Evolutionary conservation across 2,888 invertebrate species (phyloP), one percentile per base, ranked within the genome.

Genomic region (Troides aeacus): DNA sequence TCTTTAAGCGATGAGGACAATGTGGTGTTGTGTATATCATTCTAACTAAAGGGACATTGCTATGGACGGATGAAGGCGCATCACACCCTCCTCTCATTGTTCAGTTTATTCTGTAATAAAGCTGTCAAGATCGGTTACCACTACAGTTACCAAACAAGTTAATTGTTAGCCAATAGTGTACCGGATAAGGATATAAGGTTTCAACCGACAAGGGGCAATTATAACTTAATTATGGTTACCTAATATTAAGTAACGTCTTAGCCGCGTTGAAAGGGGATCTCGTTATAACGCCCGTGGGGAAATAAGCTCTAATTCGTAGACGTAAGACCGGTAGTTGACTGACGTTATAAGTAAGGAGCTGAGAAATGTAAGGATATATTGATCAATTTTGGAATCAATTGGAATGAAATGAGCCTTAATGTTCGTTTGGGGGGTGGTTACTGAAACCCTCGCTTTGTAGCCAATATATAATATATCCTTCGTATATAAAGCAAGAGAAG

Each of bases 201-300:
- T 23, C 21, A 21, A 21, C 24, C 24, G n/a, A 60, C n/a, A 53
- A 36, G 36, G 53, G 36, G 50, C 53, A 66, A 36, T 50, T 50
- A 61, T 66, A 66, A 36, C 36, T 53, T 39, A 61, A 61, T 66
- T 61, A 39, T 66, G 15, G 63, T 64, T 66, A 61, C 53, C 23
- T 53, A 39, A 61, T 60, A 66, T 30, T 36, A 21, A 8, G 24
- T 66, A 30, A 24, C 24, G 53, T 64, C 46, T 42, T 58, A 64
- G 46, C 5, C 12, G 57, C 7, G 17, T 18, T 23, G 56, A 39
- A 42, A 7, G 23, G 17, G 42, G 8, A 53, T 24, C 53, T 62
- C 36, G 18, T 18, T 6, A 17, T 6, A 17, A 6, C 3, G n/a
- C n/a, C 6, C 53, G n/a, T 15, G 17, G 53, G 18, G 17, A 53